Conservation (phyloP, 2,113 vertebrate genomes). For the Osmerus mordax region DNA sequence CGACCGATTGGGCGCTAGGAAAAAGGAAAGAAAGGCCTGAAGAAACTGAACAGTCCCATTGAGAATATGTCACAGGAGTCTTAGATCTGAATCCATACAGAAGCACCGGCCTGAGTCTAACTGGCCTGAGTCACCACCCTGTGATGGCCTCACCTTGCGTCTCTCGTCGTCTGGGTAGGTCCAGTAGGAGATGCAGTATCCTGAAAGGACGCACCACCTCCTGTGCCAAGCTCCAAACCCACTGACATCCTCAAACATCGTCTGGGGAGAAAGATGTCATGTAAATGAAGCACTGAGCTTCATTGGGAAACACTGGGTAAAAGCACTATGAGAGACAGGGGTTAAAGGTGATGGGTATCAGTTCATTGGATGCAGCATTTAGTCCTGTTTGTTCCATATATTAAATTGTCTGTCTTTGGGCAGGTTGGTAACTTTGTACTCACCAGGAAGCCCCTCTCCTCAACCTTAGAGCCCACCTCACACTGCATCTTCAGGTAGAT, state of each 20-base stretch:
- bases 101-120: not conserved
- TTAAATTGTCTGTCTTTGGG: not conserved
- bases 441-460: slow-evolving; percentile 93
- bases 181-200: slow-evolving; percentile 95
- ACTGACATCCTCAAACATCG: slow-evolving; percentile 98
- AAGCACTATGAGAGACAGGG: not conserved
- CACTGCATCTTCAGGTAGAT: slow-evolving; percentile 90
- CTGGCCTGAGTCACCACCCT: not conserved
- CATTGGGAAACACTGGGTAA: too few species aligned
- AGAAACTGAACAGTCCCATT: not conserved
- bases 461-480: slow-evolving; percentile 84
- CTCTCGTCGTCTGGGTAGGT: slow-evolving; percentile 96
- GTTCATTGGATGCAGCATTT: not conserved
- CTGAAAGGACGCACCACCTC: slow-evolving; percentile 91
- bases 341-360: not conserved
- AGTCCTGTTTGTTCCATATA: not conserved
- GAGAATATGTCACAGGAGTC: not conserved
- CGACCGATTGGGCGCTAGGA: slow-evolving; percentile 85
- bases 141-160: slow-evolving; percentile 76
- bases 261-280: slow-evolving; percentile 62
- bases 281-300: too few species aligned
- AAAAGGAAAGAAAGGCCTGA: not conserved
- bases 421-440: slow-evolving; percentile 44
- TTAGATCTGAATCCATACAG: too few species aligned
- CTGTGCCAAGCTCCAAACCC: slow-evolving; percentile 97